These are phyloP conservation scores for Drosophila lowei DNA, from an alignment of 1,140 invertebrate species.

Conservation along the genomic window DNA sequence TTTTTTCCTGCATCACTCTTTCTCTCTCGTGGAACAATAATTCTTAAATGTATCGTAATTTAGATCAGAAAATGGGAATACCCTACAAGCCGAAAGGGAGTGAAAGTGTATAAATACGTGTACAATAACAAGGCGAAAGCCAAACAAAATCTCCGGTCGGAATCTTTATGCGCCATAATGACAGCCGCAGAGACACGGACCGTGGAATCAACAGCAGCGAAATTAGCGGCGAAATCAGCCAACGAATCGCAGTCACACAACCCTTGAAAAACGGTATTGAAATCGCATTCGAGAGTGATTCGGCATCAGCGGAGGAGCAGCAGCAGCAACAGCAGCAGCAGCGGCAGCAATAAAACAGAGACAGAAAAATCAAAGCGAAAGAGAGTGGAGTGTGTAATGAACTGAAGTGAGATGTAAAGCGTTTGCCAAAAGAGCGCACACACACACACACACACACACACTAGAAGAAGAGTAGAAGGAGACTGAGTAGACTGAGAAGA, in stretches of 20 bases:
- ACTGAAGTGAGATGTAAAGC: constrained; percentile 57
- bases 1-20: no score
- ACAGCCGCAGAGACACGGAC: constrained; percentile 39
- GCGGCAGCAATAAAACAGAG: background rate
- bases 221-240: constrained; percentile 6
- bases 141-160: constrained; percentile 36
- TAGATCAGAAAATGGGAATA: background rate
- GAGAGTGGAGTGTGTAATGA: constrained; percentile 49
- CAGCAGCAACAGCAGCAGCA: background rate
- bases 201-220: constrained; percentile 10
- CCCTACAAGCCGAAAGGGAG: background rate
- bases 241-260: constrained; percentile 19
- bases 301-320: constrained; percentile 3
- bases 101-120: constrained; percentile 15
- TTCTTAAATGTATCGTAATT: no score
- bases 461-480: constrained; percentile 1
- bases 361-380: constrained; percentile 16
- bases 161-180: constrained; percentile 65
- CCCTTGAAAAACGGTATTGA: constrained; percentile 19
- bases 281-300: constrained; percentile 5
- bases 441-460: no score
- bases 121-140: constrained; percentile 21
- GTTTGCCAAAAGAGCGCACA: background rate
- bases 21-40: no score
- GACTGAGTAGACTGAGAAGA: background rate